phyloP scores from a whole-genome alignment of 2,888 invertebrate species.

The Lymantria monacha region DNA sequence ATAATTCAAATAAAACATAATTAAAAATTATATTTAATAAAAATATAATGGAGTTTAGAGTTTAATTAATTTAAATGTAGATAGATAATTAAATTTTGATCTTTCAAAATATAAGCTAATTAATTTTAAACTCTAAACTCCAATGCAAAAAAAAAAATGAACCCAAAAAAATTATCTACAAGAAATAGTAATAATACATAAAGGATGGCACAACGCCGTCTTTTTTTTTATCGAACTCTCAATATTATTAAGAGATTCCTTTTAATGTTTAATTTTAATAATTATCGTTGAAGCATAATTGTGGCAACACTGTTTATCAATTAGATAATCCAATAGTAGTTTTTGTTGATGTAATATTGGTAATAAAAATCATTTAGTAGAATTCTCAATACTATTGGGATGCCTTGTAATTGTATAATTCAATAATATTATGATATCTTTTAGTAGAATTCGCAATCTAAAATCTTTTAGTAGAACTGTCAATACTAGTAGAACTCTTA shows the following conservation, averaged over 20 bases:
- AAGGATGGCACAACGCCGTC: constrained; percentile 29
- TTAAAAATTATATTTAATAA: constrained; percentile 12
- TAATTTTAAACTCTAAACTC: constrained; percentile 5
- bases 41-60: constrained; percentile 5
- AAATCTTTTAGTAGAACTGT: neutral
- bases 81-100: too few species aligned
- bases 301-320: too few species aligned
- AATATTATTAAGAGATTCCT: constrained; percentile 14
- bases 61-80: neutral
- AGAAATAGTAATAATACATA: constrained; percentile 27
- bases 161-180: constrained; percentile 18
- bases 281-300: neutral
- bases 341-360: too few species aligned
- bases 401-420: too few species aligned
- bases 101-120: too few species aligned
- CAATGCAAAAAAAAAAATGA: constrained; percentile 11
- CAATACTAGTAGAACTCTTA: neutral
- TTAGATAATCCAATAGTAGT: too few species aligned
- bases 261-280: constrained; percentile 11
- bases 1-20: constrained; percentile 22
- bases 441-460: too few species aligned
- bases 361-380: too few species aligned
- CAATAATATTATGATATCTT: too few species aligned
- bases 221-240: neutral
- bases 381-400: too few species aligned